phyloP scores from a whole-genome alignment of 2,113 vertebrate species.

The Ellobius talpinus region DNA sequence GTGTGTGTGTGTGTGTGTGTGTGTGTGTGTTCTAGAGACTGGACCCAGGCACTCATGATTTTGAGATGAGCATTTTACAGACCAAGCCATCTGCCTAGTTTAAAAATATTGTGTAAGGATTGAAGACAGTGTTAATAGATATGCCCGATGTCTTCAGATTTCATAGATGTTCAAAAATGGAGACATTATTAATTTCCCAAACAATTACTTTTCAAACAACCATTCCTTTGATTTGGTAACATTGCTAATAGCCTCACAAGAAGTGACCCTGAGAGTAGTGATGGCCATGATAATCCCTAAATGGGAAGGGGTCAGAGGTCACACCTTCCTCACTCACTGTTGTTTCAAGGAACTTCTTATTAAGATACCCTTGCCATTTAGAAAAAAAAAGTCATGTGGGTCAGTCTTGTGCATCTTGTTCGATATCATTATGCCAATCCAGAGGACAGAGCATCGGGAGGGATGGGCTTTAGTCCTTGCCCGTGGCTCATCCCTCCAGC shows the following conservation, averaged over 20 bases:
- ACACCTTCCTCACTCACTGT: neutral
- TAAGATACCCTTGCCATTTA: neutral
- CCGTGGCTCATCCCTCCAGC: neutral
- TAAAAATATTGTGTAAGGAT: constrained; percentile 17
- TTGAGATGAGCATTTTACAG: neutral
- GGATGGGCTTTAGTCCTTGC: neutral
- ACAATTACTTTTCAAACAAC: neutral
- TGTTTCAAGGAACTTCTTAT: neutral
- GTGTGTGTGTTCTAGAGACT: no score
- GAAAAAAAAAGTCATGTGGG: neutral
- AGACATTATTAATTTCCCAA: neutral
- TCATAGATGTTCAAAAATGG: neutral
- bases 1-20: no score
- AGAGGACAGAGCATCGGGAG: neutral
- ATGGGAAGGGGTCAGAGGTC: neutral
- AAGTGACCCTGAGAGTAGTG: neutral
- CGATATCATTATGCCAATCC: neutral
- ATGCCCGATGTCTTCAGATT: neutral
- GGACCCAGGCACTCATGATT: neutral
- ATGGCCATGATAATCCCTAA: neutral
- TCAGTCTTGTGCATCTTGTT: neutral
- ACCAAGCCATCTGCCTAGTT: neutral
- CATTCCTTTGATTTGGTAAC: neutral
- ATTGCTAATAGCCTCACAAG: neutral
- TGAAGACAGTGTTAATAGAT: neutral